Conservation (phyloP, 2,113 vertebrate genomes). For the Zosterops pallidus region DNA sequence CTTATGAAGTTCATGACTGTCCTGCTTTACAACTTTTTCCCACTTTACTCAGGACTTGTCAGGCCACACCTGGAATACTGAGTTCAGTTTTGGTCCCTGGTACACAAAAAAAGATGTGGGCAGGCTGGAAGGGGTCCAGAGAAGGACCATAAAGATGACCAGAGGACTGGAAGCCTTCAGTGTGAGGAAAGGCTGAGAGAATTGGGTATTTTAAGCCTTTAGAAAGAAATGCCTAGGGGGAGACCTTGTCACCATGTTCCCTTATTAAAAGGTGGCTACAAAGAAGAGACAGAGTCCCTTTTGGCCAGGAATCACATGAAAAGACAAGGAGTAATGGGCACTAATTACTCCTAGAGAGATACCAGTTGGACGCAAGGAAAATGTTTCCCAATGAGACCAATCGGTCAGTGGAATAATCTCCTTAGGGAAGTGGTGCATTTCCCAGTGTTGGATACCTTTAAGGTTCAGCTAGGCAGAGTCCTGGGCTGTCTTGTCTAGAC, state of each 20-base stretch:
- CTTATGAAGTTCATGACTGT: background rate
- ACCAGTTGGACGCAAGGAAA: background rate
- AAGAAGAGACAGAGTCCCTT: background rate
- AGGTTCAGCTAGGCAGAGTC: background rate
- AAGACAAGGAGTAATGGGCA: background rate
- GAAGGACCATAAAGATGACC: background rate
- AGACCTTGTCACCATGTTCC: background rate
- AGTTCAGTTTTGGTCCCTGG: background rate
- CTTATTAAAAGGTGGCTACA: background rate
- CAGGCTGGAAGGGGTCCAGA: background rate
- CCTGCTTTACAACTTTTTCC: background rate
- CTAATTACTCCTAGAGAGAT: background rate
- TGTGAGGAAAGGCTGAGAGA: background rate
- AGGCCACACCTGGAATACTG: background rate
- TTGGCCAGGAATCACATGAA: background rate
- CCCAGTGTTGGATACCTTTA: background rate
- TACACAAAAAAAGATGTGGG: background rate
- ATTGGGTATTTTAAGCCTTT: background rate
- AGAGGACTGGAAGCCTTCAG: background rate
- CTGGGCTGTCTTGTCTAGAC: background rate
- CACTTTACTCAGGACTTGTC: background rate
- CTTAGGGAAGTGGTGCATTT: background rate
- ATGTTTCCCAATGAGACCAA: background rate
- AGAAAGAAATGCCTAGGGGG: background rate
- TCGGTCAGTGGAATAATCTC: background rate